A percentile compares a stretch with the other conserved stretches of the same genome.
These are phyloP conservation scores for Vanacampus margaritifer DNA, from an alignment of 2,113 vertebrate genomes.

Conservation along the genomic window DNA sequence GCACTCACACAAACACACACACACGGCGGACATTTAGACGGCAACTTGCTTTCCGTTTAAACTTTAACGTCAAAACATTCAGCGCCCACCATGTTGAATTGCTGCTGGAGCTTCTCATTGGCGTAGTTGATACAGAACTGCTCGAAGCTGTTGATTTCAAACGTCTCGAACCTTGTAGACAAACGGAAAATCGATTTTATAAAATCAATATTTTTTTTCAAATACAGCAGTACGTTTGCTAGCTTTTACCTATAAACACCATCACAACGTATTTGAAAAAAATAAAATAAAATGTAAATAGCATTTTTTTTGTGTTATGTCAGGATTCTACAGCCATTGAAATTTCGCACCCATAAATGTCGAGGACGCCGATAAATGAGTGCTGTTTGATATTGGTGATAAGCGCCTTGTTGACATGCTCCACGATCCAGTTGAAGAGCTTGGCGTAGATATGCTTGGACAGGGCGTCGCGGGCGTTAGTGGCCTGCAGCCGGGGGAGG, in stretches of 20 bases:
- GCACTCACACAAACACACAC: slow-evolving; percentile 14
- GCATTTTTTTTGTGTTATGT: too few relatives aligned
- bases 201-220: neutral
- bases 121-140: slow-evolving; percentile 99
- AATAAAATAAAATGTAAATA: too few relatives aligned
- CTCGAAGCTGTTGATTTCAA: slow-evolving; percentile 99
- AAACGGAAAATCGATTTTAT: slow-evolving; percentile 26
- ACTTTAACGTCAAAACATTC: neutral
- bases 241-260: too few relatives aligned
- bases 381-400: slow-evolving; percentile 87
- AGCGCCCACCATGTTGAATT: slow-evolving; percentile 94
- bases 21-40: neutral
- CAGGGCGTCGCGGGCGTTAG: slow-evolving; percentile 91
- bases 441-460: slow-evolving; percentile 98
- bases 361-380: slow-evolving; percentile 96
- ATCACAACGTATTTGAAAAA: too few relatives aligned
- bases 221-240: neutral
- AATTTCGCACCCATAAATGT: slow-evolving; percentile 88
- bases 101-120: slow-evolving; percentile 97
- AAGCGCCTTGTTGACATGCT: slow-evolving; percentile 91
- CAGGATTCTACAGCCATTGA: neutral
- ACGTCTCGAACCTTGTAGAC: slow-evolving; percentile 90
- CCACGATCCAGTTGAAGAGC: slow-evolving; percentile 97
- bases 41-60: neutral
- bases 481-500: slow-evolving; percentile 88